phyloP scores from a whole-genome alignment of 1,140 invertebrate species.

The Ips nitidus region DNA sequence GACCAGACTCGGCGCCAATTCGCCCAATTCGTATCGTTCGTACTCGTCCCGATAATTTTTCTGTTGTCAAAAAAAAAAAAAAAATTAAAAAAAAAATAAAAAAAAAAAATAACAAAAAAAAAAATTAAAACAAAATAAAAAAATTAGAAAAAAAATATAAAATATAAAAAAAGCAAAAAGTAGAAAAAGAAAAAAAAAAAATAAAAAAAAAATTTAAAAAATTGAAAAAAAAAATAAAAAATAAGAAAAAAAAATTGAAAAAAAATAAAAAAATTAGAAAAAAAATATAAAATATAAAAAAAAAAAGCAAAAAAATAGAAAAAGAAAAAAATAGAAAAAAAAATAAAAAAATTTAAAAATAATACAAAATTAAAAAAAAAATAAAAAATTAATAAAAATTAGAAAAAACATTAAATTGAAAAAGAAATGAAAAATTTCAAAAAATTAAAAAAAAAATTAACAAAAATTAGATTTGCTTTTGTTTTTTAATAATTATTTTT shows the following conservation, averaged over 20 bases:
- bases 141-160: neutral
- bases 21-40: slow-evolving; percentile 62
- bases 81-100: slow-evolving; percentile 9
- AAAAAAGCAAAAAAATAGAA: too few species aligned
- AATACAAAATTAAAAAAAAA: too few species aligned
- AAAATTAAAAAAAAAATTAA: too few species aligned
- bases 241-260: neutral
- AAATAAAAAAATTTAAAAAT: too few species aligned
- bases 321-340: neutral
- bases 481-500: too few species aligned
- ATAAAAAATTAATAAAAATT: too few species aligned
- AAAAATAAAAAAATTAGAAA: neutral
- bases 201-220: too few species aligned
- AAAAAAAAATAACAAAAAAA: neutral
- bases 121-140: neutral
- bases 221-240: too few species aligned
- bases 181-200: neutral
- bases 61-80: slow-evolving; percentile 40
- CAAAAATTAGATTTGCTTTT: too few species aligned
- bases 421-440: too few species aligned
- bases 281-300: neutral
- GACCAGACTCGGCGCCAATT: slow-evolving; percentile 67
- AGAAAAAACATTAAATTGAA: too few species aligned
- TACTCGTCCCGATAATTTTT: slow-evolving; percentile 61
- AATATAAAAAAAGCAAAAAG: too few species aligned